A percentile compares a stretch with the other conserved stretches of the same genome.
Evolutionary conservation across 2,797 vertebrate genomes (phyloP).

Genomic region (Alectoris magna): DNA sequence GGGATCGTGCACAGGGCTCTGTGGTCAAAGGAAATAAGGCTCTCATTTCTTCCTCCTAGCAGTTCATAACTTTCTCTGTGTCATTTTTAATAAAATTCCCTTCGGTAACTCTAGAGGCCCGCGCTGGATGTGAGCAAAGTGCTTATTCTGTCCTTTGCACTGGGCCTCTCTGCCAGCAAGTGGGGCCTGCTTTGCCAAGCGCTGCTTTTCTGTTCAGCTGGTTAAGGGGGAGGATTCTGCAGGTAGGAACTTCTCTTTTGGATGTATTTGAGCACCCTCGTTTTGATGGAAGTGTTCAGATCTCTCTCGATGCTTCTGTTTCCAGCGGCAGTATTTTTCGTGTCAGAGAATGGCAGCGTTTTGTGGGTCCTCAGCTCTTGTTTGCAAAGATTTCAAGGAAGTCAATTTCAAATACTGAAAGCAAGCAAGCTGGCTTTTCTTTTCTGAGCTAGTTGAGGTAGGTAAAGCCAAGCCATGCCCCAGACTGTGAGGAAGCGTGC

Average conservation of each 20-base stretch:
- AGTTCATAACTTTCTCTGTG: constrained; percentile 48
- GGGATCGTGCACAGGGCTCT: not conserved
- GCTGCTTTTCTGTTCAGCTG: not conserved
- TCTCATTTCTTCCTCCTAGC: constrained; percentile 36
- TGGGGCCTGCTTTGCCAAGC: not conserved
- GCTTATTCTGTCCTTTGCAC: not conserved
- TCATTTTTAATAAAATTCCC: constrained; percentile 53
- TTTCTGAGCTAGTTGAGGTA: not conserved
- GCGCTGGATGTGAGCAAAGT: not conserved
- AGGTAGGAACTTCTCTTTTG: not conserved
- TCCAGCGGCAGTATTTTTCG: not conserved
- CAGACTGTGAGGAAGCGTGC: not conserved
- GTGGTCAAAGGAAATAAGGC: constrained; percentile 31
- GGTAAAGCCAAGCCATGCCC: no score
- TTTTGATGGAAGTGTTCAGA: constrained; percentile 26
- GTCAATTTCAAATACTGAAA: not conserved
- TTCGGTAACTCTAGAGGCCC: not conserved
- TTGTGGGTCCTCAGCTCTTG: not conserved
- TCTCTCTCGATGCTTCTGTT: constrained; percentile 22
- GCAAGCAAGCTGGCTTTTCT: not conserved
- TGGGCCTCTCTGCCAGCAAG: not conserved
- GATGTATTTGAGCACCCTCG: not conserved
- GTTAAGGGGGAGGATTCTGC: not conserved
- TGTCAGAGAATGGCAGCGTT: not conserved
- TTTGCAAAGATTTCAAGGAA: not conserved